Base-by-base conservation (phyloP, 2,113 vertebrate genomes). In the Ptyas mucosa region DNA sequence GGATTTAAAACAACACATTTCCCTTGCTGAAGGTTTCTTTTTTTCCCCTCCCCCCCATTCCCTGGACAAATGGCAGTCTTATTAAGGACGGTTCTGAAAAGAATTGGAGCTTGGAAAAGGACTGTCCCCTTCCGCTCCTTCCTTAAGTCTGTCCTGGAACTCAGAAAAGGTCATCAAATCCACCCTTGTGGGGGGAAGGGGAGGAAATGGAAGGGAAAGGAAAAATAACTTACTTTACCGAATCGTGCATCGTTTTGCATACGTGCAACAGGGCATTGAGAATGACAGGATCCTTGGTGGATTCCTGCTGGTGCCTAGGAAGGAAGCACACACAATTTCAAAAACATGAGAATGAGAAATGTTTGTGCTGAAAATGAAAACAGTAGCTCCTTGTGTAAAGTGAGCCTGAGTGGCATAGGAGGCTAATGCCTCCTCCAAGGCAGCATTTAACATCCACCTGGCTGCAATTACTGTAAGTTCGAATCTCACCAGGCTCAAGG, bases 231-330 rank as follows among this genome's bases (percentile, higher is more conserved):
- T 98, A 99, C 99, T 99, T 99, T 94, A 99, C 99, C 6, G 99
- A 99, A 95, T 99, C 99, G 0, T 99, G 99, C 99, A 99, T 99
- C 15, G 98, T 99, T 97, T 99, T 99, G 97, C 99, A 99, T 95
- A 99, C 97, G 2, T 99, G 99, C 94, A 99, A 96, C 91, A 99
- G 98, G 89, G 99, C 99, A 11, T 99, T 99, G 91, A 99, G 98
- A 92, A 99, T 99, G 87, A 99, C 99, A 0, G 99, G 99, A 93
- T 99, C 99, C 96, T 99, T 99, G 1, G 99, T 99, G 2, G 98
- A 95, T 94, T 99, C 99, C 94, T 98, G 98, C 93, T 99, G 99
- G 91, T 99, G 98, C 97, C 99, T 99, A 92, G 29, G 20, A 90
- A 49, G 8, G 0, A 90, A 2, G 89, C 96, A 92, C 12, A 92